These are phyloP conservation scores for Mylabris phalerata DNA, from an alignment of 1,140 invertebrate genomes.

Conservation along the genomic window DNA sequence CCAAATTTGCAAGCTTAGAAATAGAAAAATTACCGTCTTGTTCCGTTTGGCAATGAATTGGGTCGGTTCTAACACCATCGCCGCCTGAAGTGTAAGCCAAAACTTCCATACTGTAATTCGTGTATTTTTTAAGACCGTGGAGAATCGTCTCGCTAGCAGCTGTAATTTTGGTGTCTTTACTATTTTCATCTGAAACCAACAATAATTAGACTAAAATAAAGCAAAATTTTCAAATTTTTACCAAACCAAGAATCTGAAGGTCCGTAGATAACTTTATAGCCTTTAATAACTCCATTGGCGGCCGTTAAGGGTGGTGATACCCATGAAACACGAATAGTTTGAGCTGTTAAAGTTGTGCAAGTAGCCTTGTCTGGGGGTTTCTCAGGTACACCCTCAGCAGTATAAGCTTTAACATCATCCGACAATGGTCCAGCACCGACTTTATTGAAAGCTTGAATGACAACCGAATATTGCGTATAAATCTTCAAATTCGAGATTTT, in stretches of 20 bases:
- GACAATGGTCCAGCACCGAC: slow-evolving; percentile 87
- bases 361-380: slow-evolving; percentile 86
- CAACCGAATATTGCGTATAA: slow-evolving; percentile 90
- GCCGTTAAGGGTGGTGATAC: slow-evolving; percentile 80
- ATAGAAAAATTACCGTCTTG: slow-evolving; percentile 70
- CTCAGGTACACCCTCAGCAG: slow-evolving; percentile 87
- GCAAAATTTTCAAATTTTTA: slow-evolving; percentile 46
- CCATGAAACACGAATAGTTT: slow-evolving; percentile 91
- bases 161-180: slow-evolving; percentile 84
- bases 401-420: slow-evolving; percentile 82
- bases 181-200: slow-evolving; percentile 68
- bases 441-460: slow-evolving; percentile 93
- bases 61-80: slow-evolving; percentile 85
- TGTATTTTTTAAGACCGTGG: slow-evolving; percentile 88
- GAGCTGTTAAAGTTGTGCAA: slow-evolving; percentile 85
- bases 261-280: slow-evolving; percentile 94
- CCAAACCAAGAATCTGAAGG: slow-evolving; percentile 86
- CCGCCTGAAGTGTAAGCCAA: slow-evolving; percentile 90
- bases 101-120: slow-evolving; percentile 96
- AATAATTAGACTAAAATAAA: slow-evolving; percentile 4
- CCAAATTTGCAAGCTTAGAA: slow-evolving; percentile 1
- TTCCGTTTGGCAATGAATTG: slow-evolving; percentile 91
- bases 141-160: slow-evolving; percentile 88
- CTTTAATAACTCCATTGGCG: slow-evolving; percentile 91
- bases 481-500: slow-evolving; percentile 53